Conservation (phyloP, 1,140 invertebrate species). For the Nasonia longicornis region DNA sequence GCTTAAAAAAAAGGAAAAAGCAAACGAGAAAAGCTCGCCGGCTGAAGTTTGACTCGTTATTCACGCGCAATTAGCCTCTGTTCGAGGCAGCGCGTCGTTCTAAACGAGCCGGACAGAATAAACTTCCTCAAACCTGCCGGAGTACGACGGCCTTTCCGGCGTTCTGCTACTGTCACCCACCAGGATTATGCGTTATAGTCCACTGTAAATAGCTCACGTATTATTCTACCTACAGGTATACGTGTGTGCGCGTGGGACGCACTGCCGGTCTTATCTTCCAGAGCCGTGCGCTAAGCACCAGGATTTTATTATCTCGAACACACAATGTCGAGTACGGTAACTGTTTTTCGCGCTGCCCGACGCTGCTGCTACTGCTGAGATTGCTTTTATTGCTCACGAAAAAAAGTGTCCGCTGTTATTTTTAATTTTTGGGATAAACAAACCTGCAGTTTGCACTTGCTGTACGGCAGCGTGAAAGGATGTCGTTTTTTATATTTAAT, state of each 20-base stretch:
- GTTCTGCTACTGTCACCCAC: not conserved
- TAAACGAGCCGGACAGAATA: constrained; percentile 25
- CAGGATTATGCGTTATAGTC: not conserved
- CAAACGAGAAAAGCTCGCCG: not conserved
- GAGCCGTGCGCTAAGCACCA: not conserved
- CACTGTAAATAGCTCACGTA: too few species aligned
- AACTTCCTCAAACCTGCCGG: constrained; percentile 12
- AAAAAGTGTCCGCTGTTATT: not conserved
- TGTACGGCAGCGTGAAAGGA: too few species aligned
- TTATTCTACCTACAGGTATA: not conserved
- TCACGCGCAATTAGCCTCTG: constrained; percentile 44
- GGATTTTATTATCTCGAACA: constrained; percentile 28
- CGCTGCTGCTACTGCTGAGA: not conserved
- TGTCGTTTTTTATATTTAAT: too few species aligned
- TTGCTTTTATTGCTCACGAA: not conserved
- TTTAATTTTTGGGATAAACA: not conserved
- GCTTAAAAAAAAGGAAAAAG: not conserved
- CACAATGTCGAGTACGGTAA: not conserved
- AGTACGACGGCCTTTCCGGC: not conserved
- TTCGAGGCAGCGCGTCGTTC: constrained; percentile 15
- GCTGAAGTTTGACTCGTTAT: constrained; percentile 38
- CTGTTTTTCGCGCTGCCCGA: not conserved
- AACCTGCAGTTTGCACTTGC: not conserved
- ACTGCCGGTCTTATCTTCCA: not conserved
- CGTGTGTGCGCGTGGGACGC: not conserved